Base-by-base conservation (phyloP, 2,888 invertebrate genomes). In the Xestia rhomboidea region DNA sequence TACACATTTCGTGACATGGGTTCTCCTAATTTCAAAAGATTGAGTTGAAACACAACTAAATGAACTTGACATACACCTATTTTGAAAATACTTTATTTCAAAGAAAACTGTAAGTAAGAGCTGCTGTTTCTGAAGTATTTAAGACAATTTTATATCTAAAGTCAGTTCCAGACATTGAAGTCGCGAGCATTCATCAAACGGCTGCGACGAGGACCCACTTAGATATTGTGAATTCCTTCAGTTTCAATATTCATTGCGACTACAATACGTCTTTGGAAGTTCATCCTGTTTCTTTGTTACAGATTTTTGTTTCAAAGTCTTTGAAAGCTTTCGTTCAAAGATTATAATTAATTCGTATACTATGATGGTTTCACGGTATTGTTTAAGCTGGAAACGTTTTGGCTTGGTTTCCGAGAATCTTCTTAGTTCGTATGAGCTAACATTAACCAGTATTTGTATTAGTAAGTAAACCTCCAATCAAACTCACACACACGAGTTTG, bases 221-320 rank as follows among this genome's bases (percentile, higher is more conserved):
- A 80, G 68, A 68, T 72, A 86, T 74, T 86, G 60, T 62, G 73
- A 76, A 81, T 71, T 79, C 74, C 72, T 73, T 70, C 60, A 76
- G 71, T 69, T 86, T 54, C 74, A 83, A 76, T 77, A 86, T 76
- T 80, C 64, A 76, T 75, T 72, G 49, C 57, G 77, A 76, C 64
- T 73, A 77, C 74, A 83, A 71, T 67, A 64, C 38, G 46, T 60
- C 70, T 76, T 73, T 54, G 51, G 30, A 54, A 79, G 66, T 82
- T 72, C 71, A 82, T 78, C 74, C 54, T 64, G 75, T 62, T 73
- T 77, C 82, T 71, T 85, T 73, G 77, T 73, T 64, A 44, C n/a
- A 67, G 24, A 67, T 73, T 76, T 82, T 84, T 79, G 62, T 73
- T 69, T 68, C 21, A 68, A 79, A 82, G 54, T 38, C 76, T 80